phyloP scores from a whole-genome alignment of 1,140 invertebrate species.

The Calliphora vicina region DNA sequence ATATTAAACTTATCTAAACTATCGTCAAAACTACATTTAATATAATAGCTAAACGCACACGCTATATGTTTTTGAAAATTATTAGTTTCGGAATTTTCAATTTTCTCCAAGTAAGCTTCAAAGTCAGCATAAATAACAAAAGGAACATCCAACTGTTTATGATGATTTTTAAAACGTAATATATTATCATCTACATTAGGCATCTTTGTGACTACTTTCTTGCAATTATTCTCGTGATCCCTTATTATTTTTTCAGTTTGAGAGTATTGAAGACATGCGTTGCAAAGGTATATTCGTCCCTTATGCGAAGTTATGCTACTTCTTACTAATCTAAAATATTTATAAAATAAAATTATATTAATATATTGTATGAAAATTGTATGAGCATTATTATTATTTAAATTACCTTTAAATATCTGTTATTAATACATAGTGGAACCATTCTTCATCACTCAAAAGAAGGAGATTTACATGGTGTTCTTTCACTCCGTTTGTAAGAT shows the following conservation, averaged over 20 bases:
- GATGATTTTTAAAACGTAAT: conserved; percentile 49
- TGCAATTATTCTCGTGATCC: background rate
- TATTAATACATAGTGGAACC: background rate
- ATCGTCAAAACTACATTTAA: conserved; percentile 50
- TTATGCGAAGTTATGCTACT: conserved; percentile 47
- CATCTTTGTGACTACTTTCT: background rate
- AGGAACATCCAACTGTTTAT: conserved; percentile 47
- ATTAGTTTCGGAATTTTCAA: conserved; percentile 30
- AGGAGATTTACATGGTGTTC: conserved; percentile 40
- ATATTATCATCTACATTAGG: conserved; percentile 27
- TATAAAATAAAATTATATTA: conserved; percentile 51
- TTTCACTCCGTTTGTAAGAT: background rate
- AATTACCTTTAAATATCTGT: conserved; percentile 40
- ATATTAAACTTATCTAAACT: conserved; percentile 45
- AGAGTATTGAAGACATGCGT: conserved; percentile 51
- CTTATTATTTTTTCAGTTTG: conserved; percentile 26
- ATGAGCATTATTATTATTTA: conserved; percentile 36
- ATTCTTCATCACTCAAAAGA: too few relatives aligned
- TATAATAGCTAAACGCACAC: conserved; percentile 50
- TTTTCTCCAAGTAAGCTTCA: conserved; percentile 45
- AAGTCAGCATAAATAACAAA: conserved; percentile 57
- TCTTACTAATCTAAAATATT: conserved; percentile 47
- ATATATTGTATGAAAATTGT: too few relatives aligned
- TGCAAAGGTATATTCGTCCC: conserved; percentile 48
- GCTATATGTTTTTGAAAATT: conserved; percentile 52